Evolutionary conservation across 2,888 invertebrate species (phyloP).

Genomic region (Archips crataeganus): DNA sequence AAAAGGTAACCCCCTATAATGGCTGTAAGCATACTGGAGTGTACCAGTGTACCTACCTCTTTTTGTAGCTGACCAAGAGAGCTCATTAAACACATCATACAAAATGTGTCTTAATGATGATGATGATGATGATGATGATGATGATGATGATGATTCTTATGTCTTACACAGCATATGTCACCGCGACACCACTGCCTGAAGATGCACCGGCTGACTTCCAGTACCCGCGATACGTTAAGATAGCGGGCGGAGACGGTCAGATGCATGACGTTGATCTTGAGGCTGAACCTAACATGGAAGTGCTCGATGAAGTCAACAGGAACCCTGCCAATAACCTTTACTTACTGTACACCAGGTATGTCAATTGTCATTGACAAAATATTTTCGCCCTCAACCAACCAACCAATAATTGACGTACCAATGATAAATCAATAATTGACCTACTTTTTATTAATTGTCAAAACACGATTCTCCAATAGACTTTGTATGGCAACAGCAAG

Average conservation of each 20-base stretch:
- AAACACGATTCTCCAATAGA: too few relatives aligned
- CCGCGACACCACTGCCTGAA: constrained; percentile 53
- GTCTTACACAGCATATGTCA: constrained; percentile 52
- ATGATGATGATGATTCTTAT: too few relatives aligned
- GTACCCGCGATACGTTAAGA: constrained; percentile 58
- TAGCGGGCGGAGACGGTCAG: constrained; percentile 59
- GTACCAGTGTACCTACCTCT: too few relatives aligned
- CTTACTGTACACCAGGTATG: constrained; percentile 58
- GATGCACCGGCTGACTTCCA: constrained; percentile 39
- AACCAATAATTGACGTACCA: background rate
- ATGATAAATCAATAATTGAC: background rate
- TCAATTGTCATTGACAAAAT: background rate
- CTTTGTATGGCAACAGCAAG: too few relatives aligned
- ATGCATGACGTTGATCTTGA: constrained; percentile 59
- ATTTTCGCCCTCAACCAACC: too few relatives aligned
- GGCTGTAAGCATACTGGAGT: too few relatives aligned
- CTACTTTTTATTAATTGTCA: too few relatives aligned
- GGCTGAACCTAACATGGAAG: constrained; percentile 52
- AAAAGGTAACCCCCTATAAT: too few relatives aligned
- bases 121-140: too few relatives aligned
- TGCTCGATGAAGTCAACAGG: constrained; percentile 55
- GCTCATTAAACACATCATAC: too few relatives aligned
- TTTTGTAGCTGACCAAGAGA: too few relatives aligned
- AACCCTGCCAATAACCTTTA: constrained; percentile 60
- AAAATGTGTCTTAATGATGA: too few relatives aligned